Base-by-base conservation (phyloP, 2,888 invertebrate species). In the Tribolium freemani region DNA sequence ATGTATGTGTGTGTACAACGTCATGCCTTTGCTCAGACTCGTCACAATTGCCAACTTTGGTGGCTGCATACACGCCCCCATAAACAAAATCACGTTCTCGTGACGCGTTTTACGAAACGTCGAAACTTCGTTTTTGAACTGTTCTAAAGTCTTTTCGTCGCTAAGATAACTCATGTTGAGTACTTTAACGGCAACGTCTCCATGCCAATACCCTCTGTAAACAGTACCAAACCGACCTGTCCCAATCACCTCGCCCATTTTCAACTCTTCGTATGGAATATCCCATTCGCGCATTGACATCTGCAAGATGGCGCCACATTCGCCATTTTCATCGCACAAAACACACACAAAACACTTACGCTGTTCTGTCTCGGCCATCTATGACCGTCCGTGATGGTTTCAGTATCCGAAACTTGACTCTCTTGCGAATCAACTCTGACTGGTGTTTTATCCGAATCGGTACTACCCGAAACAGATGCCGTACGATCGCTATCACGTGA, bases 41-140 rank as follows among this genome's bases (percentile, higher is more conserved):
- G 98, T 99, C 45, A 99, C 97, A 83, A 99, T 98, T 48, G 98
- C 99, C 81, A 99, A 90, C 78, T 94, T 92, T 26, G 98, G 97
- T 74, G 97, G 97, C 87, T 98, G 98, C 96, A 98, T 97, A 86
- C 98, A 99, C 76, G 98, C 99, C 75, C 99, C 99, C 96, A 99
- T 98, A 88, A 99, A 99, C 61, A 99, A 90, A 63, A 99, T 97
- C 77, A 99, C 88, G 89, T 99, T 99, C 87, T 99, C 99, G 88
- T 99, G 99, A 0, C 99, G 92, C 5, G 99, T 98, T 88, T 99
- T 99, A 72, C 98, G 93, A 88, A 99, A 96, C 80, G 96, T 97
- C 58, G 96, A 96, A 79, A 94, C 95, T 90, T 98, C 99, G 78
- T 94, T 91, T 86, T 97, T 98, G 88, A 99, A 99, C 67, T 96